These are phyloP conservation scores for Ariolimax columbianus DNA, from an alignment of 2,888 invertebrate species.

Conservation along the genomic window DNA sequence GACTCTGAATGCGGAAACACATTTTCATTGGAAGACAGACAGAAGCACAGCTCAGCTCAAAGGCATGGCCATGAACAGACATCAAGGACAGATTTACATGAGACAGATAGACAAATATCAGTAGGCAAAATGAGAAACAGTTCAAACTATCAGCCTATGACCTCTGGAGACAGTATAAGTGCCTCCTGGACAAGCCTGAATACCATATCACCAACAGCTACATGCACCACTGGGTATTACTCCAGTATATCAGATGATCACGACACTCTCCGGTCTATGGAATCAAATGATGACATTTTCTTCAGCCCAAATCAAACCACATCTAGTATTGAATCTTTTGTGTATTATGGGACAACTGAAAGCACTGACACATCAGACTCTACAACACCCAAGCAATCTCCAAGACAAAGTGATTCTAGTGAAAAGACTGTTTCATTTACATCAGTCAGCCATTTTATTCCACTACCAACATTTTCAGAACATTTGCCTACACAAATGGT, in stretches of 20 bases:
- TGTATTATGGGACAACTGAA: slow-evolving; percentile 19
- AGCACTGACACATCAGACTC: slow-evolving; percentile 61
- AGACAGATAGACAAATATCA: neutral
- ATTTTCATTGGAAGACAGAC: neutral
- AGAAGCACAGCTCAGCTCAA: neutral
- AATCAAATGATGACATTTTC: slow-evolving; percentile 44
- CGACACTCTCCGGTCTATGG: slow-evolving; percentile 19
- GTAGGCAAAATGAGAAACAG: neutral
- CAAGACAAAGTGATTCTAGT: slow-evolving; percentile 42
- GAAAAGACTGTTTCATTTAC: neutral
- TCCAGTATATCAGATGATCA: slow-evolving; percentile 40
- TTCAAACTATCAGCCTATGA: slow-evolving; percentile 36
- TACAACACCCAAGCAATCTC: slow-evolving; percentile 62
- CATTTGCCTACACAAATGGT: neutral
- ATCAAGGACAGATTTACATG: neutral
- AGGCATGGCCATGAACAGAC: neutral
- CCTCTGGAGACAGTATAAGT: slow-evolving; percentile 26
- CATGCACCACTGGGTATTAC: slow-evolving; percentile 29
- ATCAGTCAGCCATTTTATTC: neutral
- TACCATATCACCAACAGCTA: slow-evolving; percentile 16
- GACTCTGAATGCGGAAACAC: neutral
- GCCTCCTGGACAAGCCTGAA: slow-evolving; percentile 33
- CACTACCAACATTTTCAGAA: slow-evolving; percentile 15
- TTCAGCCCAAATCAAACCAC: slow-evolving; percentile 38
- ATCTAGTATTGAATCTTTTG: neutral